These are phyloP conservation scores for Brassicogethes aeneus DNA, from an alignment of 2,888 invertebrate genomes.

Conservation along the genomic window DNA sequence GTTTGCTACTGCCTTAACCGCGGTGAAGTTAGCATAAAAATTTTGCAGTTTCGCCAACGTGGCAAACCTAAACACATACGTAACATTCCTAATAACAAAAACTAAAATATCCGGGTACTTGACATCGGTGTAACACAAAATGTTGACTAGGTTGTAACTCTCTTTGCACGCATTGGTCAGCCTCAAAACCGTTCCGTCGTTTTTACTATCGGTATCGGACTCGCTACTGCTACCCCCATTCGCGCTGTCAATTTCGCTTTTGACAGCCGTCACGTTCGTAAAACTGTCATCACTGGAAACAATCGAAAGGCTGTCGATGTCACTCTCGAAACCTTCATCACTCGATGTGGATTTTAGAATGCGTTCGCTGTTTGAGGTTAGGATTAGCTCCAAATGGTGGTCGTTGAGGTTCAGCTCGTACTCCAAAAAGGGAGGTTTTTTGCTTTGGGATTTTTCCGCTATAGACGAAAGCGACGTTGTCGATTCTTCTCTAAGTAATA, in stretches of 20 bases:
- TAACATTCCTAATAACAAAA: conserved; percentile 36
- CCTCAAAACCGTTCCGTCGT: background rate
- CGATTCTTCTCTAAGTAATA: conserved; percentile 35
- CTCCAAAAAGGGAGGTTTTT: conserved; percentile 25
- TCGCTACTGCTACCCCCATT: conserved; percentile 38
- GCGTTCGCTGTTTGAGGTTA: conserved; percentile 9
- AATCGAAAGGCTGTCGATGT: conserved; percentile 38
- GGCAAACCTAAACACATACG: conserved; percentile 37
- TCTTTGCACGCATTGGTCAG: conserved; percentile 19
- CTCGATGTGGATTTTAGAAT: conserved; percentile 17
- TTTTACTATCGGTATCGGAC: conserved; percentile 30
- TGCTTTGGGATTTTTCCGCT: conserved; percentile 33
- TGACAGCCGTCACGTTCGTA: conserved; percentile 15
- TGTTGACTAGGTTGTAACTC: conserved; percentile 37
- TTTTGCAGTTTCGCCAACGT: conserved; percentile 28
- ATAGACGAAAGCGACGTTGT: conserved; percentile 32
- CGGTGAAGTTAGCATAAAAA: conserved; percentile 37
- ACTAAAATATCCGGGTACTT: conserved; percentile 37
- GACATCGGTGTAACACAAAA: conserved; percentile 39
- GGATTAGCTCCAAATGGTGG: conserved; percentile 28
- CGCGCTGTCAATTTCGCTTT: conserved; percentile 38
- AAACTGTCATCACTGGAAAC: conserved; percentile 38
- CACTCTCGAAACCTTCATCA: conserved; percentile 45
- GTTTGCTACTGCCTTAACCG: conserved; percentile 37
- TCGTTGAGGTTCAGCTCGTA: conserved; percentile 34